A percentile compares a stretch with the other conserved stretches of the same genome.
These are phyloP conservation scores for Tiliqua scincoides DNA, from an alignment of 2,113 vertebrate genomes.

Conservation along the genomic window DNA sequence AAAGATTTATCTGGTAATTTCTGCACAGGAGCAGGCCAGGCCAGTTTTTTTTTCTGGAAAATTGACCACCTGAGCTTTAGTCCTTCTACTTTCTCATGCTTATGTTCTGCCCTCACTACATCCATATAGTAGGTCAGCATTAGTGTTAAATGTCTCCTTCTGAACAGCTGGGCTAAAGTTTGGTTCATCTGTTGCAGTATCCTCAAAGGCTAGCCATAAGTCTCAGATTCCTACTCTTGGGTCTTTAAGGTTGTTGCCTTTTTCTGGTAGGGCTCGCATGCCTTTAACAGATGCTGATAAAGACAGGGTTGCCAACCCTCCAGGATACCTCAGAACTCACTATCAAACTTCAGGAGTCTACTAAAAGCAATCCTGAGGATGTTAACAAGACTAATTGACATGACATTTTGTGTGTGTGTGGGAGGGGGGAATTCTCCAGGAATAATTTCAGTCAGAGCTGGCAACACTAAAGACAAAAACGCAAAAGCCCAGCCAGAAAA, in stretches of 20 bases:
- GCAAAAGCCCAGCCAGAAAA: not conserved
- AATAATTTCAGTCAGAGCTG: no score
- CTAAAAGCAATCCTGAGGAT: no score
- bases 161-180: not conserved
- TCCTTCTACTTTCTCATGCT: not conserved
- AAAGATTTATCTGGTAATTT: not conserved
- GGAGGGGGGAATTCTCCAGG: no score
- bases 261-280: not conserved
- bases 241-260: not conserved
- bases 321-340: no score
- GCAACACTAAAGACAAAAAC: not conserved
- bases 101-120: not conserved
- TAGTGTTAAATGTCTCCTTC: not conserved
- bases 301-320: no score
- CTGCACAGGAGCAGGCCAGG: not conserved
- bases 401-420: no score
- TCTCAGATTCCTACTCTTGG: not conserved
- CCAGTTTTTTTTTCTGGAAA: no score
- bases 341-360: no score
- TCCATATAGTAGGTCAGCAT: not conserved
- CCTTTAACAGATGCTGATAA: not conserved
- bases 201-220: not conserved
- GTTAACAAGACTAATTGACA: no score
- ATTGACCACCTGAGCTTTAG: not conserved
- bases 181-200: not conserved